Conservation (phyloP, 2,888 invertebrate genomes). For the Germaria angustata region DNA sequence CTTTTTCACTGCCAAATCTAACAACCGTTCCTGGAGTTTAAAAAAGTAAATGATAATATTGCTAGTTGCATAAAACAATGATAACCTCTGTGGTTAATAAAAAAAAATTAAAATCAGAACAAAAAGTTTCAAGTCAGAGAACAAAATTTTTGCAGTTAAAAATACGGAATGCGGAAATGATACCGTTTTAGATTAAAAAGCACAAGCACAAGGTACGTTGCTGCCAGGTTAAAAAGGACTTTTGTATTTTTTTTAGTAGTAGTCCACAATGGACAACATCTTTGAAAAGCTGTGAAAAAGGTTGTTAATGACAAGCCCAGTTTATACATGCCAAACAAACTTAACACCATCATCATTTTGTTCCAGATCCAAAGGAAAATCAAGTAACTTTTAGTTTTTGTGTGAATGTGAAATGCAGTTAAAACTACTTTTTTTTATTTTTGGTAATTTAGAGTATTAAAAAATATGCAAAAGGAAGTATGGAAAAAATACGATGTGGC, state of each 20-base stretch:
- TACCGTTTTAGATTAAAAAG: slow-evolving; percentile 66
- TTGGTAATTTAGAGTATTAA: neutral
- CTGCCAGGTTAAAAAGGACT: slow-evolving; percentile 65
- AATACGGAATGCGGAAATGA: slow-evolving; percentile 46
- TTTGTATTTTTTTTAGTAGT: neutral
- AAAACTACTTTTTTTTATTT: neutral
- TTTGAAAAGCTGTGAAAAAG: slow-evolving; percentile 60
- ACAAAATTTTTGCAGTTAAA: slow-evolving; percentile 3
- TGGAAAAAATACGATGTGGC: too few relatives aligned
- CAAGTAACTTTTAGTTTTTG: too few relatives aligned
- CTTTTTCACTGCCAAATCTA: neutral
- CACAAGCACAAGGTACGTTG: slow-evolving; percentile 54
- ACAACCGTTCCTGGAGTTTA: slow-evolving; percentile 4
- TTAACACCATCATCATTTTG: slow-evolving; percentile 28
- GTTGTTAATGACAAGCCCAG: slow-evolving; percentile 60
- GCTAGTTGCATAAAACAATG: slow-evolving; percentile 31
- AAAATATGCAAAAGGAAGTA: too few relatives aligned
- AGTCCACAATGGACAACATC: slow-evolving; percentile 27
- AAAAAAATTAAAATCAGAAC: neutral
- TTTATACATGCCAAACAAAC: slow-evolving; percentile 17
- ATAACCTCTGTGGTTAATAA: slow-evolving; percentile 56
- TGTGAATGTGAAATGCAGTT: neutral
- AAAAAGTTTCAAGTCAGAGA: slow-evolving; percentile 21
- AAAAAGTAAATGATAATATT: too few relatives aligned
- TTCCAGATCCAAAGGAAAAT: neutral